These are phyloP conservation scores for Phacellophora camtschatica DNA, from an alignment of 30 jellyfish, hydroid and myxozoan genomes.

Conservation along the genomic window DNA sequence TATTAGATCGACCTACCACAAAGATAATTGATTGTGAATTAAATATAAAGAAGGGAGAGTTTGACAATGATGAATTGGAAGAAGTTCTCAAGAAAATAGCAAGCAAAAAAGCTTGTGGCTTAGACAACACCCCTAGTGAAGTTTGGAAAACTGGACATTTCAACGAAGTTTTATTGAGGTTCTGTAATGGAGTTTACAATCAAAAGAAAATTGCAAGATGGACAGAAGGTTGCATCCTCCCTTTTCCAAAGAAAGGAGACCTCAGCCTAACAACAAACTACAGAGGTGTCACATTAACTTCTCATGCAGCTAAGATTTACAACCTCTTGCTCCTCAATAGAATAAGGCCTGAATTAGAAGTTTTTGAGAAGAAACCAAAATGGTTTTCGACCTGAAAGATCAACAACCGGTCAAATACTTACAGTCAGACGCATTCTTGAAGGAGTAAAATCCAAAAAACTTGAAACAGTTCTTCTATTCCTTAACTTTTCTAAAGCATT, in stretches of 20 bases:
- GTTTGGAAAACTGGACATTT: slow-evolving; percentile 20
- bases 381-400: slow-evolving; percentile 23
- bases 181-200: slow-evolving; percentile 18
- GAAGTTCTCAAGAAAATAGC: not conserved
- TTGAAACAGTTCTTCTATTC: not conserved
- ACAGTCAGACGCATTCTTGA: slow-evolving; percentile 4
- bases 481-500: slow-evolving; percentile 16
- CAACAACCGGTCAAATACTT: slow-evolving; percentile 10
- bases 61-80: not conserved
- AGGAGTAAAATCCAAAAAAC: slow-evolving; percentile 19
- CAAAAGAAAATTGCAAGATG: not conserved
- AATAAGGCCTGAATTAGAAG: no score
- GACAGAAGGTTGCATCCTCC: slow-evolving; percentile 28
- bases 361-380: slow-evolving; percentile 9
- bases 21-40: not conserved
- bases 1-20: not conserved
- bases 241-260: slow-evolving; percentile 24
- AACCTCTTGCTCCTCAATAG: slow-evolving; percentile 2
- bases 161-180: not conserved
- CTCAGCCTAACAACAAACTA: not conserved
- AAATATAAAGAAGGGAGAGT: not conserved
- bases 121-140: not conserved
- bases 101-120: slow-evolving; percentile 16
- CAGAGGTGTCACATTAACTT: slow-evolving; percentile 10
- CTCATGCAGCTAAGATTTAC: not conserved